phyloP scores from a whole-genome alignment of 2,888 invertebrate genomes.

The Congeria kusceri region DNA sequence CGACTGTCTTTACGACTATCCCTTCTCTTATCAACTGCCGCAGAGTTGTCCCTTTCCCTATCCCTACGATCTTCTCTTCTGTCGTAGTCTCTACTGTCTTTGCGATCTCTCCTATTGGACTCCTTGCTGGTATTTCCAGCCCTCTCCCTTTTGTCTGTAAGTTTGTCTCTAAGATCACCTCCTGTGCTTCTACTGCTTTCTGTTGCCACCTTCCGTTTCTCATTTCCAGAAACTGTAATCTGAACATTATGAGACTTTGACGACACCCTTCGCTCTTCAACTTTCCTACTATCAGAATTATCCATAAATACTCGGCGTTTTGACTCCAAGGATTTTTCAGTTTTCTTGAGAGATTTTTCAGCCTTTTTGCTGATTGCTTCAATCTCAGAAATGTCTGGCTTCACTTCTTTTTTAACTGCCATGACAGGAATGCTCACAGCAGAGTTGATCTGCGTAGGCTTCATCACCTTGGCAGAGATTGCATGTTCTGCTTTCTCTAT shows the following conservation, averaged over 20 bases:
- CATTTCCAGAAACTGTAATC: slow-evolving; percentile 66
- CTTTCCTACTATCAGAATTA: slow-evolving; percentile 44
- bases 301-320: slow-evolving; percentile 66
- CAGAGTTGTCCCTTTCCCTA: background rate
- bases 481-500: slow-evolving; percentile 96
- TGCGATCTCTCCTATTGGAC: slow-evolving; percentile 8
- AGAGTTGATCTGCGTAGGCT: slow-evolving; percentile 87
- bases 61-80: slow-evolving; percentile 32
- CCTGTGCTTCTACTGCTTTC: slow-evolving; percentile 16
- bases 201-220: slow-evolving; percentile 56
- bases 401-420: slow-evolving; percentile 24
- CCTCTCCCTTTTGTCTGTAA: slow-evolving; percentile 73
- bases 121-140: slow-evolving; percentile 63
- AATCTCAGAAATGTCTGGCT: slow-evolving; percentile 34
- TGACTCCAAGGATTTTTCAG: slow-evolving; percentile 28
- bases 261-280: slow-evolving; percentile 44
- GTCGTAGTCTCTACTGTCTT: slow-evolving; percentile 40
- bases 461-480: slow-evolving; percentile 95
- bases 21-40: slow-evolving; percentile 6
- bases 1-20: slow-evolving; percentile 27
- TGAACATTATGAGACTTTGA: slow-evolving; percentile 58
- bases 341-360: slow-evolving; percentile 29
- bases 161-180: slow-evolving; percentile 54
- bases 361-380: slow-evolving; percentile 22
- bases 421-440: slow-evolving; percentile 49